Evolutionary conservation across 2,113 vertebrate species (phyloP).

Genomic region (Carollia perspicillata): DNA sequence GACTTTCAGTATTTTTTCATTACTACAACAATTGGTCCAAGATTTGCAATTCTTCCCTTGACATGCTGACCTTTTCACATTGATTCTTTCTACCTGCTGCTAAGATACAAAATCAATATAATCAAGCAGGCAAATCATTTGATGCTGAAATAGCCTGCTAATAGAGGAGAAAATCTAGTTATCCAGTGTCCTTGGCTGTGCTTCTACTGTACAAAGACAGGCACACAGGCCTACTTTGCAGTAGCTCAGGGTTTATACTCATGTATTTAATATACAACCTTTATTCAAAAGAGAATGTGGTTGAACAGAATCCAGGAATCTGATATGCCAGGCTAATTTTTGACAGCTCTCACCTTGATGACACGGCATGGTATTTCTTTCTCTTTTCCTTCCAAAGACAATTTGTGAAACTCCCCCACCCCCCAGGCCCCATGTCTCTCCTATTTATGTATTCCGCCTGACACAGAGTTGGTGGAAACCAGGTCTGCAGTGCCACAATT

Average conservation of each 20-base stretch:
- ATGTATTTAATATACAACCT: background rate
- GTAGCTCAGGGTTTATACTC: background rate
- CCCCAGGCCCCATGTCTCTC: background rate
- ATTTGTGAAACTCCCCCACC: background rate
- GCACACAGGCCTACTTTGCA: background rate
- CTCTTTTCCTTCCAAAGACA: background rate
- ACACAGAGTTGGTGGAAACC: background rate
- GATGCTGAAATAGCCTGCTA: slow-evolving; percentile 35
- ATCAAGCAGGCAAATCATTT: slow-evolving; percentile 67
- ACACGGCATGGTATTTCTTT: background rate
- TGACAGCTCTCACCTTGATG: background rate
- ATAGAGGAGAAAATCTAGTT: slow-evolving; percentile 32
- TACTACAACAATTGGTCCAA: slow-evolving; percentile 39
- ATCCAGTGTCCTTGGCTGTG: slow-evolving; percentile 42
- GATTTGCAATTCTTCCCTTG: slow-evolving; percentile 57
- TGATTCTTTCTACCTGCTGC: slow-evolving; percentile 68
- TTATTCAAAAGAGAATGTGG: background rate
- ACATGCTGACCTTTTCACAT: slow-evolving; percentile 64
- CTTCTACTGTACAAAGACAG: background rate
- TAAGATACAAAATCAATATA: slow-evolving; percentile 69
- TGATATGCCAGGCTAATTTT: background rate
- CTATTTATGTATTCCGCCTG: background rate
- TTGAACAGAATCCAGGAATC: background rate
- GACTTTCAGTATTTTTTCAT: slow-evolving; percentile 59
- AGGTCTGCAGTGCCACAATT: background rate